Conservation (phyloP, 2,113 vertebrate species). For the Crocuta crocuta region DNA sequence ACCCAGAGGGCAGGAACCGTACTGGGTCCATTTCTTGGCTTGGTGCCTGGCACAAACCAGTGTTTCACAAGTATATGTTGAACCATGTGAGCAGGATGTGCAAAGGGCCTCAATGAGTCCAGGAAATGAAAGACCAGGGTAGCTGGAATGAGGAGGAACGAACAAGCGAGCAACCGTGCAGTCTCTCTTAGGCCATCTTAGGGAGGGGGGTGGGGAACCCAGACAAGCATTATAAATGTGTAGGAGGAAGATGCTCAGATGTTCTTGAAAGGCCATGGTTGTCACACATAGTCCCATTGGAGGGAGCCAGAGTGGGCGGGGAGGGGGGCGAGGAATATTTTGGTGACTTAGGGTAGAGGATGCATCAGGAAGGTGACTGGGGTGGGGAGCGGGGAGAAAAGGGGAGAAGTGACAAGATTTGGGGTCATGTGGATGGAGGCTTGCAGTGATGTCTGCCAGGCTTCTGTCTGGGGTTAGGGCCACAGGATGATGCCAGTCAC, state of each 20-base stretch:
- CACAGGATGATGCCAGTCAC: background rate
- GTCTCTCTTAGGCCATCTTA: background rate
- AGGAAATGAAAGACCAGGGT: background rate
- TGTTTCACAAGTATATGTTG: too few relatives aligned
- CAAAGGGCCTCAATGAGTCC: background rate
- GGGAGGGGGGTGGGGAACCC: background rate
- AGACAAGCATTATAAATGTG: background rate
- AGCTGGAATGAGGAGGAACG: background rate
- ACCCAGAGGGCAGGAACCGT: background rate
- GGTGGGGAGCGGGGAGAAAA: too few relatives aligned
- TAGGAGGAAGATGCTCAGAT: background rate
- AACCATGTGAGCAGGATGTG: background rate
- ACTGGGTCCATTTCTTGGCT: background rate
- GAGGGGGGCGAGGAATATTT: background rate
- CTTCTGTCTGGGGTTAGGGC: background rate
- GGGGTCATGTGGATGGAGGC: rapidly evolving
- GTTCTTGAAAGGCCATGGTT: background rate
- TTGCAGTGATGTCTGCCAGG: background rate
- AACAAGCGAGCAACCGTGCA: too few relatives aligned
- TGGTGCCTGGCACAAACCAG: background rate
- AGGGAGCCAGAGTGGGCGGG: background rate
- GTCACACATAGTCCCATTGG: background rate
- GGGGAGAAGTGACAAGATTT: background rate
- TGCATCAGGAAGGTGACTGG: background rate
- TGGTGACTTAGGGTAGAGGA: background rate